Evolutionary conservation across 2,797 vertebrate species (phyloP).

Genomic region (Smutsia gigantea): DNA sequence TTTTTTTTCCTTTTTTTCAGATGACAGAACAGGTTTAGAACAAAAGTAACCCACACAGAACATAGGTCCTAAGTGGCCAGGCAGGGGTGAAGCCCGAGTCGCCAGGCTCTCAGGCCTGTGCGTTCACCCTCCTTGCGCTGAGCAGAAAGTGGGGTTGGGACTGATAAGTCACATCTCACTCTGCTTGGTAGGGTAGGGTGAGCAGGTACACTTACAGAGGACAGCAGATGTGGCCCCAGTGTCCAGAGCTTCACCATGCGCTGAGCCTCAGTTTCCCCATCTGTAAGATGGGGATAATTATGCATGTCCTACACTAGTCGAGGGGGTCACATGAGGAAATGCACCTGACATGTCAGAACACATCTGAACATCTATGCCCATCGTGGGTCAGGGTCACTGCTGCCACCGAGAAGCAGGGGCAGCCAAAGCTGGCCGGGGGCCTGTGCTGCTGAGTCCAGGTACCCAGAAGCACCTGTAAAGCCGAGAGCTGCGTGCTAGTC

Average conservation of each 20-base stretch:
- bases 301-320: fast-evolving
- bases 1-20: background rate
- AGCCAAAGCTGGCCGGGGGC: background rate
- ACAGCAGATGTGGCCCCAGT: fast-evolving
- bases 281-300: background rate
- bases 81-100: background rate
- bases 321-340: background rate
- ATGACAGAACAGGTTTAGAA: background rate
- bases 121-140: background rate
- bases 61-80: background rate
- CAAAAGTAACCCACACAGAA: background rate
- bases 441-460: background rate
- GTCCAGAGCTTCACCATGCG: background rate
- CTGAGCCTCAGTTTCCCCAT: background rate
- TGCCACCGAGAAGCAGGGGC: background rate
- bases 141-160: background rate
- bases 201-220: background rate
- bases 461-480: background rate
- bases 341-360: background rate
- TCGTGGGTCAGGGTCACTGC: fast-evolving
- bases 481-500: fast-evolving
- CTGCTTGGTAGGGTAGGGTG: background rate
- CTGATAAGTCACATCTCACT: background rate
- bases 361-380: fast-evolving
- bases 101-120: background rate